Percentiles rank a stretch among this genome's conserved stretches.
These are phyloP conservation scores for Plecotus auritus DNA, from an alignment of 2,113 vertebrate genomes.

Conservation along the genomic window DNA sequence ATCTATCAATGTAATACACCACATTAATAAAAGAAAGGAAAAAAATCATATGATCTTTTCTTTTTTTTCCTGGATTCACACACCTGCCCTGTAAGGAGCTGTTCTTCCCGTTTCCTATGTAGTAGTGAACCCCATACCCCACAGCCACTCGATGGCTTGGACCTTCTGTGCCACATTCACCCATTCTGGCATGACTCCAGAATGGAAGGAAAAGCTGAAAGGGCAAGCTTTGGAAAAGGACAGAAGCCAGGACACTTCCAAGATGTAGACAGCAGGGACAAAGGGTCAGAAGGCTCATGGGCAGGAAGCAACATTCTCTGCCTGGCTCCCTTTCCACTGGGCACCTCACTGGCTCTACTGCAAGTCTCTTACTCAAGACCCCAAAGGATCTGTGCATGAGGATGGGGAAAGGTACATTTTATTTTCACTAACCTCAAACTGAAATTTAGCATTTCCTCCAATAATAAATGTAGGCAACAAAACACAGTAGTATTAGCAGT, in stretches of 20 bases:
- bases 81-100: background rate
- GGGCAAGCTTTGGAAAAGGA: background rate
- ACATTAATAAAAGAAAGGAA: too few species aligned
- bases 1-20: too few species aligned
- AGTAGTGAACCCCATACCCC: background rate
- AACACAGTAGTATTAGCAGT: too few species aligned
- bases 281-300: background rate
- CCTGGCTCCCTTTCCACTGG: background rate
- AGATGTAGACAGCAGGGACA: background rate
- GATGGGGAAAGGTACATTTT: too few species aligned
- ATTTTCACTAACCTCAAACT: too few species aligned
- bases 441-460: too few species aligned
- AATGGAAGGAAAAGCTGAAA: background rate
- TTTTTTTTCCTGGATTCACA: background rate
- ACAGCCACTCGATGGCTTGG: background rate
- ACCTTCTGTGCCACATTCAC: background rate
- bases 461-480: too few species aligned
- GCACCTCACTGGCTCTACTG: too few species aligned
- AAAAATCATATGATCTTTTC: too few species aligned
- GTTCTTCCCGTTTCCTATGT: background rate
- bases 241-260: background rate
- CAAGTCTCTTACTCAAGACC: too few species aligned
- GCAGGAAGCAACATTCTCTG: background rate
- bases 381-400: too few species aligned
- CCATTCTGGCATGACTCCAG: background rate